phyloP scores from a whole-genome alignment of 1,140 invertebrate species.

The Rhagoletis pomonella region DNA sequence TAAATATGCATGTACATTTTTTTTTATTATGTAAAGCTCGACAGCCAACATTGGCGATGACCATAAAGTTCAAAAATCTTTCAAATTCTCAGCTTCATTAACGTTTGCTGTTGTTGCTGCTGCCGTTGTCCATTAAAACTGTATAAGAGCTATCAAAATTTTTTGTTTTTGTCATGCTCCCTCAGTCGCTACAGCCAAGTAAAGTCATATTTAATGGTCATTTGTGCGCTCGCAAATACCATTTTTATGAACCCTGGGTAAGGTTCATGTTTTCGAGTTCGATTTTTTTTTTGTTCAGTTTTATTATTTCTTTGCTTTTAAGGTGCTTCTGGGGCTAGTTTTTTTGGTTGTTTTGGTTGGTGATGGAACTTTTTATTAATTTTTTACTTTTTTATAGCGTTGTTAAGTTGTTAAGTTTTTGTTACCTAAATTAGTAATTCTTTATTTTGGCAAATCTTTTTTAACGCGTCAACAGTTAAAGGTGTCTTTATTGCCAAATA shows the following conservation, averaged over 20 bases:
- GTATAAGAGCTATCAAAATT: not conserved
- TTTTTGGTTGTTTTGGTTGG: not conserved
- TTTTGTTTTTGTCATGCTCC: not conserved
- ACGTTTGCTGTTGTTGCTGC: not conserved
- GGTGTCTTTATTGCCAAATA: too few relatives aligned
- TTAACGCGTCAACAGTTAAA: too few relatives aligned
- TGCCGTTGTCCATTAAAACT: not conserved
- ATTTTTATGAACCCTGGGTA: not conserved
- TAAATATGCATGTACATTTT: not conserved
- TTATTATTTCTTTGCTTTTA: not conserved
- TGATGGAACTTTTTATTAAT: not conserved
- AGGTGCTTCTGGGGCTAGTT: not conserved
- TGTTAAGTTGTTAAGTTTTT: not conserved
- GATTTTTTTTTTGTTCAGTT: not conserved
- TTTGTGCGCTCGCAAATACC: not conserved
- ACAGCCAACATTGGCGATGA: not conserved
- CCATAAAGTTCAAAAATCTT: conserved; percentile 4
- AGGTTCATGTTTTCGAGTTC: not conserved
- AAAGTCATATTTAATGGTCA: not conserved
- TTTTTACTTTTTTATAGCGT: not conserved
- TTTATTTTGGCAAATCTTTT: not conserved
- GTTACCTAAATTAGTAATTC: too few relatives aligned
- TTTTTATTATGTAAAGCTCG: not conserved
- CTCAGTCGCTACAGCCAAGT: not conserved
- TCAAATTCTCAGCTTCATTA: not conserved